phyloP scores from a whole-genome alignment of 1,140 invertebrate species.

The Adelges cooleyi region DNA sequence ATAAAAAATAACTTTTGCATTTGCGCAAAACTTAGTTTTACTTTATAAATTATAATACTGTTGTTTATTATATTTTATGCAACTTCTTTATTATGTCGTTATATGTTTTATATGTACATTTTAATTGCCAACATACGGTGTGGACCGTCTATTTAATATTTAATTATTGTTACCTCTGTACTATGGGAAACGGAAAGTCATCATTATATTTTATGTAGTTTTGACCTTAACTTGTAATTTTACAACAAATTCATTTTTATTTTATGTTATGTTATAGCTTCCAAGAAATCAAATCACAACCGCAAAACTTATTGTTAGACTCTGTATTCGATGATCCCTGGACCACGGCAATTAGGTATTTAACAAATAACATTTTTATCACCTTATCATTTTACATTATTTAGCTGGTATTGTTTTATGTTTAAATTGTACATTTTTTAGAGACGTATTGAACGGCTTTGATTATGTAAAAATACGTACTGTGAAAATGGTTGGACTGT shows the following conservation, averaged over 20 bases:
- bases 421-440: constrained; percentile 37
- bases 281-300: constrained; percentile 81
- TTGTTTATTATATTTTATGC: too few species aligned
- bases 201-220: not conserved
- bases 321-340: constrained; percentile 72
- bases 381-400: not conserved
- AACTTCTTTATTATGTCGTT: too few species aligned
- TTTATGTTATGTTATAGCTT: constrained; percentile 44
- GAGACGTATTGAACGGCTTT: constrained; percentile 52
- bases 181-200: not conserved
- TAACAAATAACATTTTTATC: constrained; percentile 27
- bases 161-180: not conserved
- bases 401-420: not conserved
- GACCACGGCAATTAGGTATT: constrained; percentile 57
- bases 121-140: too few species aligned
- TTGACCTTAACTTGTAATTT: not conserved
- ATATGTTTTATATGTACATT: too few species aligned
- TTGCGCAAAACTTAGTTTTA: too few species aligned
- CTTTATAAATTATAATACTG: too few species aligned
- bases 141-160: too few species aligned
- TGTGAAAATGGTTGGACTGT: constrained; percentile 63
- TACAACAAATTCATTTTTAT: too few species aligned
- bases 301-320: constrained; percentile 69
- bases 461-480: constrained; percentile 67
- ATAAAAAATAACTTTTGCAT: too few species aligned